phyloP scores from a whole-genome alignment of 1,140 invertebrate genomes.

The Panulirus ornatus region DNA sequence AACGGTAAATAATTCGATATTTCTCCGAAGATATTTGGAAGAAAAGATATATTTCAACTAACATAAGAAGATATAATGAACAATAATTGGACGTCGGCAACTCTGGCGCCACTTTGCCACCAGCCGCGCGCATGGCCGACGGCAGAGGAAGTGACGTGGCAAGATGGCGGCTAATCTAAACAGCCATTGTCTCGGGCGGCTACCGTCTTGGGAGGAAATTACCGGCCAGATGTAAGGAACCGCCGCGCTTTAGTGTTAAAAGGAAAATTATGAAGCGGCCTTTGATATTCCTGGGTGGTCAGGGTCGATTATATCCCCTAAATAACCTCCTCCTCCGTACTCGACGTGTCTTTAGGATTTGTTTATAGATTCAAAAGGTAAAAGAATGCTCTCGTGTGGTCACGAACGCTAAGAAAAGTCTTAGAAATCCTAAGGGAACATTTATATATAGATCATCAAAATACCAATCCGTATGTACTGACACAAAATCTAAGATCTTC shows the following conservation, averaged over 20 bases:
- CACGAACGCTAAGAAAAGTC: too few relatives aligned
- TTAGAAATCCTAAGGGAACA: too few relatives aligned
- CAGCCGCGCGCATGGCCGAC: not conserved
- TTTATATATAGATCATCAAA: too few relatives aligned
- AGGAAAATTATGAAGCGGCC: not conserved
- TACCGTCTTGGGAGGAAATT: conserved; percentile 49
- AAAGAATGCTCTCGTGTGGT: not conserved
- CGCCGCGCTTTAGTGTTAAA: conserved; percentile 19
- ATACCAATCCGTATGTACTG: too few relatives aligned
- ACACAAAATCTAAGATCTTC: too few relatives aligned
- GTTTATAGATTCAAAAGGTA: not conserved
- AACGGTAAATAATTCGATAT: too few relatives aligned
- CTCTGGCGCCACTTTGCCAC: not conserved
- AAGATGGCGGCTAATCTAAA: conserved; percentile 48
- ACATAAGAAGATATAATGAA: not conserved
- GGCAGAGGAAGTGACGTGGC: conserved; percentile 39
- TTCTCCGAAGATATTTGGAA: too few relatives aligned
- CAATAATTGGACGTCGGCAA: not conserved
- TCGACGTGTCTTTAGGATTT: not conserved
- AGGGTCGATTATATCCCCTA: conserved; percentile 8
- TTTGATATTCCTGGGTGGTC: not conserved
- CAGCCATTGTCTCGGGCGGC: conserved; percentile 45
- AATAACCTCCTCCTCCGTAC: not conserved
- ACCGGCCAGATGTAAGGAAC: not conserved
- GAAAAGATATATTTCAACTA: too few relatives aligned